Base-by-base conservation (phyloP, 2,113 vertebrate genomes). In the Rynchops niger region DNA sequence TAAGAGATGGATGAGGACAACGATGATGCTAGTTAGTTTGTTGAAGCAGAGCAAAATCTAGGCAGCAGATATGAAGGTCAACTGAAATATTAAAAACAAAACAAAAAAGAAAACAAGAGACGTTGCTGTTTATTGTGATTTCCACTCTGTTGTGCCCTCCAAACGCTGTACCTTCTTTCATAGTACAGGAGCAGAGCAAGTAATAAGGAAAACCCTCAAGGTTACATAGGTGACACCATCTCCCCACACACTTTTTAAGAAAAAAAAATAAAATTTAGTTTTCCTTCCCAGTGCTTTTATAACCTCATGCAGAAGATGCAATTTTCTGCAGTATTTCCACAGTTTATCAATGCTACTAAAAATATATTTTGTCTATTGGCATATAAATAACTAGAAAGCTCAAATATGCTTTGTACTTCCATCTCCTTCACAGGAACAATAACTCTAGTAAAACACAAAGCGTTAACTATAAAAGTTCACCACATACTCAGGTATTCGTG, bases 11-110 rank as follows among this genome's bases (percentile, higher is more conserved):
- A 88, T 45, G 19, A 86, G 34, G 26, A 82, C 49, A 84, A 26
- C 10, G 69, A 74, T 40, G 86, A 50, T 56, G 42, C 42, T 63
- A 59, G 43, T 56, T 65, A 66, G 49, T 42, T 59, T 67, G 56
- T 23, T 82, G 69, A 96, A 80, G 67, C 19, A 52, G n/a, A 91
- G 61, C 17, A 96, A 96, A 66, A 67, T 47, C 65, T 70, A 90
- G 43, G n/a, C 59, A 92, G 27, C 58, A 82, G 38, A 53, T 59
- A 77, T 18, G 82, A 88, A 95, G 30, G 27, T 61, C 84, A 77
- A 93, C 69, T 90, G 55, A 93, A 97, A 95, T 0, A 6, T 22
- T 55, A 49, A 93, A 89, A 95, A 61, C 19, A 79, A 55, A 80
- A 49, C 4, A 56, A 34, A 69, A 67, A 62, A 47, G 8, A 21